Base-by-base conservation (phyloP, 2,113 vertebrate genomes). In the Clarias macrocephalus region DNA sequence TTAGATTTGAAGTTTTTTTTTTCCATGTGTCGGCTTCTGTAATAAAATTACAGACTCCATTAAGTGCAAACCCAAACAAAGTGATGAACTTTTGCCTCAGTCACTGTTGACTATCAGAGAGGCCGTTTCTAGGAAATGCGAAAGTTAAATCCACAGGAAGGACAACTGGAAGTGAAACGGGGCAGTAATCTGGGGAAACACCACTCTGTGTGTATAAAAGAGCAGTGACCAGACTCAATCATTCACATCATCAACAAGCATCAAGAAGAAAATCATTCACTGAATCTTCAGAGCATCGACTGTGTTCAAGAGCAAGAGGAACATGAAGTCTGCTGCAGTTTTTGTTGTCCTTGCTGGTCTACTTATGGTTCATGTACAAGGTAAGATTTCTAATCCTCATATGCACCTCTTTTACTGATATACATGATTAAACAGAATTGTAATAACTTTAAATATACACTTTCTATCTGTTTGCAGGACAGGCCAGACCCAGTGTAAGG, bases 391-490 rank as follows among this genome's bases (percentile, higher is more conserved):
- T 56, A 70, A n/a, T 83, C 12, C 9, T 15, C 57, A 25, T 42
- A 28, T 66, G 18, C 33, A 37, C 6, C 48, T 56, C 21, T 68
- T 70, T 52, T 3, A 82, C 65, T 56, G 13, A 81, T 85, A 33
- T 33, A 33, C 2, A 18, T 1, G 33, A 37, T 37, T 37, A 37
- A 37, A 37, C 1, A 37, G 33, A 2, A 37, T 37, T 37, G 1
- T 37, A 37, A 37, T 37, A 37, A 37, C 33, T 37, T 37, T 37
- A 37, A 37, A 37, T 37, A 37, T 48, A 48, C 48, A 48, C 6
- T 70, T 33, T 9, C 5, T 19, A 86, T 86, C 59, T 82, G 13
- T 63, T 77, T 88, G 21, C 57, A 87, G 87, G 85, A n/a, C 86
- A 89, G 60, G 52, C 42, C 11, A 25, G 9, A 16, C 10, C 6